Evolutionary conservation across 2,888 invertebrate genomes (phyloP), one percentile per base, ranked within the genome.

Genomic region (Andrena hattorfiana): DNA sequence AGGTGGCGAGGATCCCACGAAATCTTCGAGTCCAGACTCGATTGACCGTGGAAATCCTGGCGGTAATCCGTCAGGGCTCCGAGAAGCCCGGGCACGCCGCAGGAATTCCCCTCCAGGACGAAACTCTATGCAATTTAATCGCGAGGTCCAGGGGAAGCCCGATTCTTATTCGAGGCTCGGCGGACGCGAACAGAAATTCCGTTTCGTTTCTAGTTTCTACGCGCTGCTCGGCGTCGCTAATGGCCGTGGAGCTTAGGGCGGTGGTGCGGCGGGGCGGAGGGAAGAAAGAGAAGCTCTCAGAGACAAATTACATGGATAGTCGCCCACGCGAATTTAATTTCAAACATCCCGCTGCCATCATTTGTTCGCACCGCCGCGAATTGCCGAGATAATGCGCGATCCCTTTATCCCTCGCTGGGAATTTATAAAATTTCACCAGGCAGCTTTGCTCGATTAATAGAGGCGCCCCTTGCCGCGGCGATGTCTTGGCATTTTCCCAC

Each of bases 401-500:
- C 32, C 51, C 26, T 28, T 77, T n/a, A 74, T 66, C 75, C 59
- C 20, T 13, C 64, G 35, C 20, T 7, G 32, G 20, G 6, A 49
- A 66, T 66, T 74, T 73, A 49, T 73, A 13, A 42, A n/a, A 16
- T 59, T 23, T 77, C 56, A 64, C 32, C 74, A 54, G 8, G 5
- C n/a, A 20, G 77, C 48, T 72, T 60, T 3, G 2, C 42, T 28
- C 49, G 54, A 78, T 74, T 78, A 78, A 74, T 48, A 8, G 48
- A 16, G n/a, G 7, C 5, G 13, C 7, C 10, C 10, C 2, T 30
- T 49, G n/a, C 16, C 56, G 42, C 42, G 4, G 42, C 42, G 42
- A 3, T 1, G 16, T 4, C 42, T 16, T 5, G 42, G 42, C 4
- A 16, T 42, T 16, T 42, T 42, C 42, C 42, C 42, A 42, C 16